These are phyloP conservation scores for Mastigias papua DNA, from an alignment of 30 jellyfish, hydroid and myxozoan species.

Conservation along the genomic window DNA sequence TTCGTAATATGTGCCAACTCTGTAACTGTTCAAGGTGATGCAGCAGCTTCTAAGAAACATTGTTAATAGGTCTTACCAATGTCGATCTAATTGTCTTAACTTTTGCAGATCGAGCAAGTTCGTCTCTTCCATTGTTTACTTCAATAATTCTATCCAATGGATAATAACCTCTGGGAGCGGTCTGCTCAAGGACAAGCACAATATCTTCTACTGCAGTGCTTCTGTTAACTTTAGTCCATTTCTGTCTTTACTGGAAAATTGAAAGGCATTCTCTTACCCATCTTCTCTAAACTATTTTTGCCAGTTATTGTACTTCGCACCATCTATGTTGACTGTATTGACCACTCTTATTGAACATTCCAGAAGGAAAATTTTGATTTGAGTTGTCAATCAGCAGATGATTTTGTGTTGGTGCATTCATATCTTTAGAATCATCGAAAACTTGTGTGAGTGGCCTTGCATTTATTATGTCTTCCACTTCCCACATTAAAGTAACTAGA, in stretches of 20 bases:
- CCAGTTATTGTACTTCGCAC: constrained; percentile 50
- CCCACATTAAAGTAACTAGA: constrained; percentile 20
- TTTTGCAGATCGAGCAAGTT: constrained; percentile 50
- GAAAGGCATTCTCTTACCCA: constrained; percentile 52
- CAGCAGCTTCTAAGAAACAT: constrained; percentile 59
- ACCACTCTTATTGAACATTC: constrained; percentile 32
- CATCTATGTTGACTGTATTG: constrained; percentile 42
- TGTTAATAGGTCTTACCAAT: constrained; percentile 48
- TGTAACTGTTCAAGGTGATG: background rate
- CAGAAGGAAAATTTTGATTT: constrained; percentile 55
- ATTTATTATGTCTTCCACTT: constrained; percentile 59
- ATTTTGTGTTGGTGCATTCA: constrained; percentile 41
- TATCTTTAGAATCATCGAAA: constrained; percentile 53
- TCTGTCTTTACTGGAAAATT: constrained; percentile 23
- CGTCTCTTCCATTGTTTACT: constrained; percentile 41
- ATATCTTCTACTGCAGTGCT: constrained; percentile 32
- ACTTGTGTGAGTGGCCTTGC: constrained; percentile 63
- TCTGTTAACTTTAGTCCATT: constrained; percentile 29
- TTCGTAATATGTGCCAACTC: constrained; percentile 8
- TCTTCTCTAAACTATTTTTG: constrained; percentile 43
- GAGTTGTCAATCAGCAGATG: constrained; percentile 32
- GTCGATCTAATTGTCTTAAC: constrained; percentile 28
- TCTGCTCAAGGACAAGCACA: constrained; percentile 48
- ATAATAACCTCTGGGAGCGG: constrained; percentile 59
- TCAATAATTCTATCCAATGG: constrained; percentile 54